Conservation (phyloP, 2,797 vertebrate species). For the Ptychadena robeensis region DNA sequence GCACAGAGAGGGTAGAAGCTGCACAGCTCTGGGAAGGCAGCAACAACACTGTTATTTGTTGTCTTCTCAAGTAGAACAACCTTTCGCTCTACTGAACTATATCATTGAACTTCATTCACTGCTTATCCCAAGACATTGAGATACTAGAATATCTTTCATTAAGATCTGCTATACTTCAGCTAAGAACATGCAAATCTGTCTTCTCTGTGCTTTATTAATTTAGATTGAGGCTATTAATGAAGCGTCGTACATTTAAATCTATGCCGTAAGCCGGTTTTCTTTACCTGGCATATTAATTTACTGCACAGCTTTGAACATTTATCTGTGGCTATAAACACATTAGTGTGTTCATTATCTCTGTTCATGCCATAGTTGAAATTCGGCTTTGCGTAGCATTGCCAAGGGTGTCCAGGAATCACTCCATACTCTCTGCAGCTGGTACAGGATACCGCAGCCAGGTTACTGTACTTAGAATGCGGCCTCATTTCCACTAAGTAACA, state of each 20-base stretch:
- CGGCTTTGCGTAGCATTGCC: background rate
- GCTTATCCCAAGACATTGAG: background rate
- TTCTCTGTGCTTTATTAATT: background rate
- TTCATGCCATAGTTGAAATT: background rate
- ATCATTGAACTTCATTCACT: slow-evolving; percentile 12
- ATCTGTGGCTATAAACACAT: background rate
- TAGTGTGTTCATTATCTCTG: background rate
- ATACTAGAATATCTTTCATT: slow-evolving; percentile 2
- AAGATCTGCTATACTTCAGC: background rate
- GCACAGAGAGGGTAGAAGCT: background rate
- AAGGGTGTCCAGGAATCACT: slow-evolving; percentile 17
- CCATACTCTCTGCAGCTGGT: slow-evolving; percentile 34
- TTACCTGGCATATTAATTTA: background rate
- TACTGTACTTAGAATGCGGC: slow-evolving; percentile 11
- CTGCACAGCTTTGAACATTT: background rate
- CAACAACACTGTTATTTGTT: slow-evolving; percentile 2
- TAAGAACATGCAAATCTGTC: slow-evolving; percentile 9
- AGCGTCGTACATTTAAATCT: background rate
- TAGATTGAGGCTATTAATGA: background rate
- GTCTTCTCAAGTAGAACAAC: slow-evolving; percentile 31
- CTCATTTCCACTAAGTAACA: slow-evolving; percentile 23
- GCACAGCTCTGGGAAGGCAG: background rate
- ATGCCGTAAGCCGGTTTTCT: background rate
- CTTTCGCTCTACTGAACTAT: slow-evolving; percentile 38
- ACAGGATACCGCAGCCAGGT: background rate